Conservation (phyloP, 2,888 invertebrate genomes). For the Drosophila leonis region DNA sequence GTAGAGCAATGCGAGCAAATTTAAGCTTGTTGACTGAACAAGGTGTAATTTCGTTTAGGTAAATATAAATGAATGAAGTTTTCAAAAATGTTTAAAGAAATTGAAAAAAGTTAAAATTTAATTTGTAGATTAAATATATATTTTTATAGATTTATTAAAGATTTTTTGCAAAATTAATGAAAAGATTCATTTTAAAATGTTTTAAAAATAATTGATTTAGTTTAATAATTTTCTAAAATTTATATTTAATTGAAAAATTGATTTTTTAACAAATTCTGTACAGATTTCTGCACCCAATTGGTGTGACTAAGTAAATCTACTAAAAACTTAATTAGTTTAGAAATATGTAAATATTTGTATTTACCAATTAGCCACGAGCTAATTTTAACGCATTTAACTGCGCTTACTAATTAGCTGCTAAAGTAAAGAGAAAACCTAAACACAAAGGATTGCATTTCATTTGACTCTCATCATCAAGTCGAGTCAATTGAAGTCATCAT, state of each 20-base stretch:
- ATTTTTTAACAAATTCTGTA: not conserved
- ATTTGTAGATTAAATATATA: not conserved
- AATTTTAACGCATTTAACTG: not conserved
- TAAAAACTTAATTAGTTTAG: not conserved
- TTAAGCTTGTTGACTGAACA: conserved; percentile 15
- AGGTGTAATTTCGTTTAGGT: conserved; percentile 11
- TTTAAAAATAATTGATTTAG: too few species aligned
- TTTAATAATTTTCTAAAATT: too few species aligned
- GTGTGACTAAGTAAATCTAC: not conserved
- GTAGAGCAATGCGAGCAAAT: conserved; percentile 1
- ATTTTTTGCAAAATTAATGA: too few species aligned
- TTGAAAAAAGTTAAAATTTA: not conserved
- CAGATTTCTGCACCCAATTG: not conserved
- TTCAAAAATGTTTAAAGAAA: not conserved
- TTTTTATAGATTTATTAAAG: too few species aligned
- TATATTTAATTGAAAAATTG: not conserved
- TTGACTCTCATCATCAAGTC: not conserved
- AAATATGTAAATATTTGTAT: not conserved
- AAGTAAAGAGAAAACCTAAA: not conserved
- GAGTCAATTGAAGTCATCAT: not conserved
- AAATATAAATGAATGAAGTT: not conserved
- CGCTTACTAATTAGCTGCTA: not conserved
- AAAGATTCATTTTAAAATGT: too few species aligned
- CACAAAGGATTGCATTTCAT: conserved; percentile 4
- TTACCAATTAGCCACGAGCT: not conserved